These are phyloP conservation scores for Grammomys surdaster DNA, from an alignment of 2,113 vertebrate species.

Conservation along the genomic window DNA sequence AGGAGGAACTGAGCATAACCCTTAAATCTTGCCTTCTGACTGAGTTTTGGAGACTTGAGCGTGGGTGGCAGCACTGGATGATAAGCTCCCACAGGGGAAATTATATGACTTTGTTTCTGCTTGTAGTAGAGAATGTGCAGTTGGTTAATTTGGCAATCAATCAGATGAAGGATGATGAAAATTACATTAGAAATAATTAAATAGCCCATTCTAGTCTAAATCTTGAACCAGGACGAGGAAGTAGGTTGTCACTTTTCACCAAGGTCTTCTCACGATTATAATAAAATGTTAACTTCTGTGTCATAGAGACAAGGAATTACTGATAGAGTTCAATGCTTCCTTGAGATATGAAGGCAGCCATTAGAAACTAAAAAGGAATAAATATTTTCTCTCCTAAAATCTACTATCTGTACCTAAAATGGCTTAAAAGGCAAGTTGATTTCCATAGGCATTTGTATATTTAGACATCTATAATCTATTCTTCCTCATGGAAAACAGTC, in stretches of 20 bases:
- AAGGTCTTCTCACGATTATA: constrained; percentile 28
- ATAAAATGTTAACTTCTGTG: neutral
- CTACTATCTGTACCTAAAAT: neutral
- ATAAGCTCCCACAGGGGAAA: neutral
- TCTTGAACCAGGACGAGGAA: constrained; percentile 34
- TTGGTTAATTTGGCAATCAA: constrained; percentile 61
- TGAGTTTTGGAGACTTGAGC: neutral
- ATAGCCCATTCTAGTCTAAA: constrained; percentile 65
- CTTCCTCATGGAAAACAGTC: neutral
- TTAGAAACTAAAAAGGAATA: neutral
- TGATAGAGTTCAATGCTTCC: constrained; percentile 39
- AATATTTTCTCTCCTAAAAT: constrained; percentile 23
- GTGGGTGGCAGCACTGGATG: neutral
- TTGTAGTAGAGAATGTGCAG: constrained; percentile 55
- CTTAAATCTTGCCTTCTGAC: neutral
- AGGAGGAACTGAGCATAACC: neutral
- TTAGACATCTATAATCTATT: neutral
- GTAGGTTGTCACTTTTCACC: constrained; percentile 55
- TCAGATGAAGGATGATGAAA: constrained; percentile 61
- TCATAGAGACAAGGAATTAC: neutral
- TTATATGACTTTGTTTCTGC: constrained; percentile 29
- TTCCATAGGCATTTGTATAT: neutral
- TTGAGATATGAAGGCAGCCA: neutral
- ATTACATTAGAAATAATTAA: constrained; percentile 69
- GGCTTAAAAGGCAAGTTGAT: neutral